Conservation (phyloP, 2,113 vertebrate genomes). For the Anarrhichthys ocellatus region DNA sequence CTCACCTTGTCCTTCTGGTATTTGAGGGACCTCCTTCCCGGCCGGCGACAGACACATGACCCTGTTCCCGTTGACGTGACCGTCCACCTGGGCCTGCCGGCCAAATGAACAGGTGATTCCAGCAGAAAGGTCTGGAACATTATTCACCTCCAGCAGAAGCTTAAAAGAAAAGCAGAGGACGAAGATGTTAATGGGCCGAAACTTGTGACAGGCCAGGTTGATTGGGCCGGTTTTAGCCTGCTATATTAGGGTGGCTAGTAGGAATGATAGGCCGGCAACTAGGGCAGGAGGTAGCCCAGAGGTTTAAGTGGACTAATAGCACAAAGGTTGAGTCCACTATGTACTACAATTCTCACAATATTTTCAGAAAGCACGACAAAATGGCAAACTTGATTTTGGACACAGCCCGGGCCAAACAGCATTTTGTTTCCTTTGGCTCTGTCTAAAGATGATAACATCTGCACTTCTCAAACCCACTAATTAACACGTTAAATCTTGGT, state of each 20-base stretch:
- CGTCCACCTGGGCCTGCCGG: constrained; percentile 88
- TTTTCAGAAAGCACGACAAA: background rate
- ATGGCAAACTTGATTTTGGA: too few species aligned
- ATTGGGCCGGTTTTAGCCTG: background rate
- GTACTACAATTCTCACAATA: too few species aligned
- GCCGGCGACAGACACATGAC: constrained; percentile 90
- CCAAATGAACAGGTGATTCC: constrained; percentile 92
- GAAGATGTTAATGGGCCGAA: background rate
- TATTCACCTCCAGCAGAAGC: constrained; percentile 90
- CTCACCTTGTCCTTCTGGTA: constrained; percentile 91
- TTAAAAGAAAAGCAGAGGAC: constrained; percentile 47
- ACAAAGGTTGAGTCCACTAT: background rate
- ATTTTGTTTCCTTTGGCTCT: background rate
- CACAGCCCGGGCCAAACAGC: background rate
- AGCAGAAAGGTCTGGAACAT: constrained; percentile 89
- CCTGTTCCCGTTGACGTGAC: constrained; percentile 87
- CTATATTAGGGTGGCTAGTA: background rate
- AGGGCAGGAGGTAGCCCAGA: too few species aligned
- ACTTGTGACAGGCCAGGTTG: background rate
- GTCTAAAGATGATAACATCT: background rate
- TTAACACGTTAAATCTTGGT: background rate
- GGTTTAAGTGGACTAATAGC: too few species aligned
- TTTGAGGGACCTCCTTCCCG: constrained; percentile 90
- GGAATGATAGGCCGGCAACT: background rate
- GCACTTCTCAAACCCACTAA: background rate